These are phyloP conservation scores for Chorisops tibialis DNA, from an alignment of 2,888 invertebrate genomes.

Conservation along the genomic window DNA sequence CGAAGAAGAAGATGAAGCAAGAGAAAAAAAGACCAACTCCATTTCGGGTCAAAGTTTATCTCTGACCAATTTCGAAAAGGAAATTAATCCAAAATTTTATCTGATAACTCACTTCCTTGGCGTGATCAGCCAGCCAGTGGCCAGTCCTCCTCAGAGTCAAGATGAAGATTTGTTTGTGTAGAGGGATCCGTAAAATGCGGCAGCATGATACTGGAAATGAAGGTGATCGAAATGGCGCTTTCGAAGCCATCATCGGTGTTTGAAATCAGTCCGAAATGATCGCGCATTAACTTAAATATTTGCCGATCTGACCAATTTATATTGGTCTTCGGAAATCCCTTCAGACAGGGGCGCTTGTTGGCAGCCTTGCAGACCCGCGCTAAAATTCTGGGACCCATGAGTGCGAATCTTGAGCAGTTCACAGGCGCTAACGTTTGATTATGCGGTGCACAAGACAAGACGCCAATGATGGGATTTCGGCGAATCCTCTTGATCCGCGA, in stretches of 20 bases:
- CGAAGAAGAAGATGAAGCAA: too few species aligned
- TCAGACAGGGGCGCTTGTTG: background rate
- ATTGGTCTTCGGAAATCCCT: too few species aligned
- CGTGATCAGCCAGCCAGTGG: background rate
- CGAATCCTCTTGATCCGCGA: constrained; percentile 23
- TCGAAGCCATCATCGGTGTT: constrained; percentile 34
- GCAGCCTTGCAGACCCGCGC: too few species aligned
- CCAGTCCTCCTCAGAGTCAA: too few species aligned
- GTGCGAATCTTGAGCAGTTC: constrained; percentile 19
- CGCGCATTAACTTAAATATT: constrained; percentile 20
- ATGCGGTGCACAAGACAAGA: constrained; percentile 3
- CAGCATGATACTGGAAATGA: constrained; percentile 21
- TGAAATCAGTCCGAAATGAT: constrained; percentile 9
- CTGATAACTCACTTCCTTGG: constrained; percentile 23
- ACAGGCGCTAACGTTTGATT: constrained; percentile 21
- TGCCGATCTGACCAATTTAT: constrained; percentile 12
- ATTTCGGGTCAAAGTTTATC: constrained; percentile 31
- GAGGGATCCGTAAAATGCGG: too few species aligned
- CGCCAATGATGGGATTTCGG: constrained; percentile 18
- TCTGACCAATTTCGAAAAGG: constrained; percentile 28
- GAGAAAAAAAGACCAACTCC: background rate
- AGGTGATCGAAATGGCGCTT: constrained; percentile 54
- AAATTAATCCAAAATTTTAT: constrained; percentile 32
- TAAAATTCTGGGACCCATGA: too few species aligned
- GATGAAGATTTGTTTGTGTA: too few species aligned